Percentiles rank a stretch among this genome's conserved stretches.
These are phyloP conservation scores for Parasteatoda tepidariorum DNA, from an alignment of 1,140 invertebrate species.

Conservation along the genomic window DNA sequence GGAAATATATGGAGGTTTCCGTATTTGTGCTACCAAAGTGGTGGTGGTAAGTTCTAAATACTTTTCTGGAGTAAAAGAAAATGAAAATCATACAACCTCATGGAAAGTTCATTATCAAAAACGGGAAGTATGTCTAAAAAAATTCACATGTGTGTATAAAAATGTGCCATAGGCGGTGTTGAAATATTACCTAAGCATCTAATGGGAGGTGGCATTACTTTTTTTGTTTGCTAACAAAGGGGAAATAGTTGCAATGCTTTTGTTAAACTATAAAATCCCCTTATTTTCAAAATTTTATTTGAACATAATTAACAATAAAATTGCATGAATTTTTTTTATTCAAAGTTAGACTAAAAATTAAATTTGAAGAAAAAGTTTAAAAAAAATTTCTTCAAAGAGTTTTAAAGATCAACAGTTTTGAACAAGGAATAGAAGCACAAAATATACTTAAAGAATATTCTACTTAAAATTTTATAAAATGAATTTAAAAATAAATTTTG, in stretches of 20 bases:
- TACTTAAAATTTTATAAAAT: too few species aligned
- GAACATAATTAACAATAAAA: not conserved
- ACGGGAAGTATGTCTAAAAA: not conserved
- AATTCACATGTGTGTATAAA: not conserved
- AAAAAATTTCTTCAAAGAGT: too few species aligned
- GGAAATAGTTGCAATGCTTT: not conserved
- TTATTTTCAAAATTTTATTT: too few species aligned
- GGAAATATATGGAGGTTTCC: conserved; percentile 82
- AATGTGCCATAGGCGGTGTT: not conserved
- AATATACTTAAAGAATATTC: not conserved
- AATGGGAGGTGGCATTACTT: not conserved
- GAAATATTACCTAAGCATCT: not conserved
- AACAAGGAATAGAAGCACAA: not conserved
- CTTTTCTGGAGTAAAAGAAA: not conserved
- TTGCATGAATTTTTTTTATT: not conserved
- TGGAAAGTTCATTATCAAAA: not conserved
- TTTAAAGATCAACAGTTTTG: too few species aligned
- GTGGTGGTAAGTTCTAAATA: conserved; percentile 72
- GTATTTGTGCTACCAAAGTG: conserved; percentile 81
- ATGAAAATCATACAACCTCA: not conserved
- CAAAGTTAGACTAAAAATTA: not conserved
- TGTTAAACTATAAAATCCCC: too few species aligned
- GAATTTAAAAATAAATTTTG: not conserved
- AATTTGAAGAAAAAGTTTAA: not conserved
- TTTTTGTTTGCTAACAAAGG: not conserved